Conservation (phyloP, 2,797 vertebrate species). For the Spinus pinus region DNA sequence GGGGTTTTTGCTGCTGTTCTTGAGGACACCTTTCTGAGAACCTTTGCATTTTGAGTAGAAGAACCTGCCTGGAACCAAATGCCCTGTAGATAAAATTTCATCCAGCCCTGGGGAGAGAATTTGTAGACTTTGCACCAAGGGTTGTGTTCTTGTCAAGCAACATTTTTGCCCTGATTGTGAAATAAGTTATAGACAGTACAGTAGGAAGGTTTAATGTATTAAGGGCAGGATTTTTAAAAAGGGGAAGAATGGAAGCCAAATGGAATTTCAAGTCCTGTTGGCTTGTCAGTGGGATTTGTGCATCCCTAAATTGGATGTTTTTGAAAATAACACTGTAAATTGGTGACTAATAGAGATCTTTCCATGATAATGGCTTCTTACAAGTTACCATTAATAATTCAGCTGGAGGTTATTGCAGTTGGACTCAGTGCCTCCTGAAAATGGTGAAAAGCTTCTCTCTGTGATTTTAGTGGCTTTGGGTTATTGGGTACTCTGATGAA, state of each 20-base stretch:
- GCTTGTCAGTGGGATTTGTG: background rate
- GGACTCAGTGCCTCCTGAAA: background rate
- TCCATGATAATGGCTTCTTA: background rate
- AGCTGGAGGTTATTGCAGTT: background rate
- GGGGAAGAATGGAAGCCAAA: background rate
- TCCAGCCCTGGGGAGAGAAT: background rate
- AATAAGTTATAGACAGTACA: background rate
- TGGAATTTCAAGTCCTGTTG: slow-evolving; percentile 21
- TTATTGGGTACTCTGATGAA: background rate
- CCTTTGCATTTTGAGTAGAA: background rate
- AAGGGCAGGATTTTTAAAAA: background rate
- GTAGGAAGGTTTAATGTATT: background rate
- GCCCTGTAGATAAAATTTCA: background rate
- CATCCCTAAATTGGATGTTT: background rate
- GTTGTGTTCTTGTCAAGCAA: background rate
- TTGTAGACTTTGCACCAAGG: background rate
- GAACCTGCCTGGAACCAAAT: background rate
- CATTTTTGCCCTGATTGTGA: background rate
- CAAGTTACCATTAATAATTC: slow-evolving; percentile 57
- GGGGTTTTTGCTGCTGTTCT: rapidly evolving
- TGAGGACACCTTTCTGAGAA: background rate
- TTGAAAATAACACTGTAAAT: slow-evolving; percentile 5
- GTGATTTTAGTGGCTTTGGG: background rate
- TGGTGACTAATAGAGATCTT: slow-evolving; percentile 21
- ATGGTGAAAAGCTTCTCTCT: background rate